Percentiles rank a stretch among this genome's conserved stretches.
phyloP scores from a whole-genome alignment of 2,888 invertebrate genomes.

The Loripinus fragilis region DNA sequence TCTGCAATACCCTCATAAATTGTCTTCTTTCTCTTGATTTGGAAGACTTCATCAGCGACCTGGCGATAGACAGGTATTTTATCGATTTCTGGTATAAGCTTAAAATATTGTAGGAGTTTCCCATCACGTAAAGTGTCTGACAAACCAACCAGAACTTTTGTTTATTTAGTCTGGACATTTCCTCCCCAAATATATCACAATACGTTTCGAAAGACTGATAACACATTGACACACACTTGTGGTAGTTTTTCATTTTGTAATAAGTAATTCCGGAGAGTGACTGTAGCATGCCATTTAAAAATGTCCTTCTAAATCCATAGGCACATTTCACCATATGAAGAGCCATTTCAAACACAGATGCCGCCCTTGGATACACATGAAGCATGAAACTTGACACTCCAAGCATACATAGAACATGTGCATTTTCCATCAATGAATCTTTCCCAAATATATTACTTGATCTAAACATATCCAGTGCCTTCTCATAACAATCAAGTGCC shows the following conservation, averaged over 20 bases:
- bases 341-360: conserved; percentile 80
- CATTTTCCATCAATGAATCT: conserved; percentile 77
- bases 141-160: conserved; percentile 81
- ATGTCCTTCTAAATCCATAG: conserved; percentile 71
- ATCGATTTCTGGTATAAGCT: conserved; percentile 80
- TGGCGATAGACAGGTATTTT: conserved; percentile 78
- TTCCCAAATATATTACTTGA: conserved; percentile 72
- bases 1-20: conserved; percentile 78
- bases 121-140: conserved; percentile 80
- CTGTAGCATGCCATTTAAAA: conserved; percentile 78
- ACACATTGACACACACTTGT: conserved; percentile 81
- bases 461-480: conserved; percentile 77
- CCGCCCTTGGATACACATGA: conserved; percentile 81
- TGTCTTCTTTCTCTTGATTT: conserved; percentile 73
- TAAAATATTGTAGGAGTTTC: conserved; percentile 80
- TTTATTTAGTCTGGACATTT: conserved; percentile 75
- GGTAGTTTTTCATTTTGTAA: conserved; percentile 80
- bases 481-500: conserved; percentile 80
- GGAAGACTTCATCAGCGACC: conserved; percentile 74
- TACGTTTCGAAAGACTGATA: conserved; percentile 80
- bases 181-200: conserved; percentile 76
- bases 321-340: conserved; percentile 80
- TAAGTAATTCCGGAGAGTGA: conserved; percentile 80
- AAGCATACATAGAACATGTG: conserved; percentile 81
- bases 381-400: conserved; percentile 81